Evolutionary conservation across 2,113 vertebrate genomes (phyloP).

Genomic region (Galbula dea): DNA sequence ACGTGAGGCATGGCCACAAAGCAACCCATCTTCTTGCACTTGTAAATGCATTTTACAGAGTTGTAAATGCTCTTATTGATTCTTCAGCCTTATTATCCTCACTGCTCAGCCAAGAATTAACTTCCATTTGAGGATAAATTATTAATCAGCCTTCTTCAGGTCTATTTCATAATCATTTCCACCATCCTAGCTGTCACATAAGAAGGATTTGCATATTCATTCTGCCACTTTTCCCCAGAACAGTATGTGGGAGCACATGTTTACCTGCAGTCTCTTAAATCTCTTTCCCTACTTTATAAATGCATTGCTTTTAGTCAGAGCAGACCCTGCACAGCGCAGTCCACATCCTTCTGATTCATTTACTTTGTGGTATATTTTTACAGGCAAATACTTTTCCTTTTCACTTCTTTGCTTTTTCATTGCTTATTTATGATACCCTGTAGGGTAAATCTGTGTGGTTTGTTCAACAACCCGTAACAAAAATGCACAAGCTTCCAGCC

Average conservation of each 20-base stretch:
- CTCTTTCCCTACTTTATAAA: not conserved
- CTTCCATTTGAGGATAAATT: constrained; percentile 66
- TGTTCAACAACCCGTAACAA: constrained; percentile 58
- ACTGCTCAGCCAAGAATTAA: constrained; percentile 52
- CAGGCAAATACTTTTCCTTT: constrained; percentile 23
- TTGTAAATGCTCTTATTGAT: constrained; percentile 68
- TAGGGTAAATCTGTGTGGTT: constrained; percentile 54
- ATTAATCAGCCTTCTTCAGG: constrained; percentile 62
- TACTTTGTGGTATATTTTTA: constrained; percentile 29
- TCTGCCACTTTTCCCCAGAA: constrained; percentile 62
- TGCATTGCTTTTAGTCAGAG: not conserved
- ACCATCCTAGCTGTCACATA: constrained; percentile 55
- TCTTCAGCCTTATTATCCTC: constrained; percentile 53
- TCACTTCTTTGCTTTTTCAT: constrained; percentile 49
- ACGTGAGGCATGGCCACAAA: constrained; percentile 21
- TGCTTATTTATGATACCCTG: constrained; percentile 58
- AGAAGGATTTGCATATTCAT: constrained; percentile 66
- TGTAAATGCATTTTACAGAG: constrained; percentile 58
- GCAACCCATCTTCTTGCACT: constrained; percentile 53
- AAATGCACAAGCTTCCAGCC: constrained; percentile 24
- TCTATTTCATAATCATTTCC: constrained; percentile 58
- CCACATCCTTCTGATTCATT: not conserved
- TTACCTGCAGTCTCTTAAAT: constrained; percentile 51
- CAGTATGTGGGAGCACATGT: not conserved
- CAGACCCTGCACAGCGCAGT: not conserved